Evolutionary conservation across 2,888 invertebrate genomes (phyloP).

Genomic region (Andrena minutula): DNA sequence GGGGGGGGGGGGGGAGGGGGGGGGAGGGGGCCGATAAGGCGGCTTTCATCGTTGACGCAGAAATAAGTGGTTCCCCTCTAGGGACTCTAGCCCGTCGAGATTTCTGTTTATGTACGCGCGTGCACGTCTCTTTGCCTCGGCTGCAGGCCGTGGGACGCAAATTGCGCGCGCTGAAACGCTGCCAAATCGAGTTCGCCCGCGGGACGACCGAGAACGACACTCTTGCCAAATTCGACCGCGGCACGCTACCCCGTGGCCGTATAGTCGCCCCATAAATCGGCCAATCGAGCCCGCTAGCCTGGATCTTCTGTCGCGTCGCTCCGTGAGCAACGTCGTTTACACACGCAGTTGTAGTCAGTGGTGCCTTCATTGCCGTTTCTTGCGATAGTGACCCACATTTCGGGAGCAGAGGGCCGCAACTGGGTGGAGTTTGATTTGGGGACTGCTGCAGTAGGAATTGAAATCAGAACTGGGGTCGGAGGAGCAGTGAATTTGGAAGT

Average conservation of each 20-base stretch:
- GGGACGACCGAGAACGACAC: conserved; percentile 55
- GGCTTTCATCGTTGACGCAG: conserved; percentile 26
- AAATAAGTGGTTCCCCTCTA: conserved; percentile 11
- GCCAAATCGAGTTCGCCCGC: conserved; percentile 67
- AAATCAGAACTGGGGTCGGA: too few species aligned
- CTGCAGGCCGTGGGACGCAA: not conserved
- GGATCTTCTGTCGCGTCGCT: not conserved
- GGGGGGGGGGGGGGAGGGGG: not conserved
- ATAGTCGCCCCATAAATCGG: conserved; percentile 44
- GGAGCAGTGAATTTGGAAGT: too few species aligned
- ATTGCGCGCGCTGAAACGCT: conserved; percentile 63
- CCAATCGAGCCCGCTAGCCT: conserved; percentile 38
- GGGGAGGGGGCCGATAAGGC: conserved; percentile 1
- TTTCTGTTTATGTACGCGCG: conserved; percentile 21
- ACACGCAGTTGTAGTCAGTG: not conserved
- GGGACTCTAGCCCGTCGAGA: not conserved
- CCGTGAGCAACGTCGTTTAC: not conserved
- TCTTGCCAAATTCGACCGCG: conserved; percentile 64
- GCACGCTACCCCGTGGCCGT: conserved; percentile 17
- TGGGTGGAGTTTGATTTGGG: too few species aligned
- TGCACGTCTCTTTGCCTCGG: conserved; percentile 9
- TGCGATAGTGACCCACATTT: not conserved
- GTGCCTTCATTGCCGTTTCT: not conserved
- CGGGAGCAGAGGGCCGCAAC: too few species aligned
- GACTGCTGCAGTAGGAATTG: too few species aligned